Evolutionary conservation across 2,797 vertebrate genomes (phyloP).

Genomic region (Oryzias sinensis): DNA sequence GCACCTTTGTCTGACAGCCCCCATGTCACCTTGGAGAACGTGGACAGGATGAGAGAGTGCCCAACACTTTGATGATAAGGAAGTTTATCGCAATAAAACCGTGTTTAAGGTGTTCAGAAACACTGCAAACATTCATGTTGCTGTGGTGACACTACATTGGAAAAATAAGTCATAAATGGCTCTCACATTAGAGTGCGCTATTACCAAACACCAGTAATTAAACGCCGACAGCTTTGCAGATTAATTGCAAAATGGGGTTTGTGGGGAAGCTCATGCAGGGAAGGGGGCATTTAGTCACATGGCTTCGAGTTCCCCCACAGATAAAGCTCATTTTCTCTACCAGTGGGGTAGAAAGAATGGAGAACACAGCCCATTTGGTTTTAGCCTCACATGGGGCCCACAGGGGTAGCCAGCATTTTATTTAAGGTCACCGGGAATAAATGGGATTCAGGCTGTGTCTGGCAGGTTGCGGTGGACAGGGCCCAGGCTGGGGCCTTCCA

Average conservation of each 20-base stretch:
- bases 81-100: constrained; percentile 30
- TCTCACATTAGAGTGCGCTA: constrained; percentile 55
- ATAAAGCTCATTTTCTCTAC: constrained; percentile 82
- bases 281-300: constrained; percentile 80
- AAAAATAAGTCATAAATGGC: constrained; percentile 64
- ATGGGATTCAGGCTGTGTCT: constrained; percentile 80
- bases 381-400: constrained; percentile 76
- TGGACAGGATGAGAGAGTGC: constrained; percentile 30
- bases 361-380: constrained; percentile 77
- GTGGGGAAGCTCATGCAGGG: constrained; percentile 69
- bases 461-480: constrained; percentile 75
- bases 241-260: constrained; percentile 75
- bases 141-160: constrained; percentile 48
- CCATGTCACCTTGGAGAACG: constrained; percentile 64
- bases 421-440: constrained; percentile 85
- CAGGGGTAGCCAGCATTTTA: constrained; percentile 81
- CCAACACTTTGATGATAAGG: constrained; percentile 32
- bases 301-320: constrained; percentile 73
- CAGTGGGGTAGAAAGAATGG: constrained; percentile 78
- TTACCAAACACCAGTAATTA: constrained; percentile 76
- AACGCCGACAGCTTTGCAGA: constrained; percentile 79
- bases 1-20: constrained; percentile 61
- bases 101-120: background rate
- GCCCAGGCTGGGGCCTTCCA: constrained; percentile 71
- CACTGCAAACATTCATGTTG: constrained; percentile 45